Base-by-base conservation (phyloP, 30 jellyfish, hydroid and myxozoan species). In the Chironex yamaguchii region DNA sequence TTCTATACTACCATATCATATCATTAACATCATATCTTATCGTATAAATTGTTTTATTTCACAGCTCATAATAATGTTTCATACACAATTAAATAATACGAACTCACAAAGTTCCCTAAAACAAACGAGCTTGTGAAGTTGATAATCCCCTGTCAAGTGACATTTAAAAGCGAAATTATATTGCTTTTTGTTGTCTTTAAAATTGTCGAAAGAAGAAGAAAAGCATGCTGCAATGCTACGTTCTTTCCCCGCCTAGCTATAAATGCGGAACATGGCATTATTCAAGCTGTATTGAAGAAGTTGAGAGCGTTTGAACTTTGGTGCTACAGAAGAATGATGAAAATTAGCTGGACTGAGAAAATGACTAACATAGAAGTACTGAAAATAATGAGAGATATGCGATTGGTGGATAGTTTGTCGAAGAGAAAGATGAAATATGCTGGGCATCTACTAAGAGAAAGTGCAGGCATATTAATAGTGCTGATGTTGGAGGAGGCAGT, bases 301-400 rank as follows among this genome's bases (percentile, higher is more conserved):
- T n/a, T 67, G 1, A 34, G 30, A 17, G 71, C 22, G 66, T 30
- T 67, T 20, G 49, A 67, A 63, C 1, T 3, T 17, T 64, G 77
- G 77, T 64, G 77, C 77, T 64, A 4, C 26, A 58, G 73, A 65
- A 65, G 79, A n/a, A 27, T 67, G 81, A n/a, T 67, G 36, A 67
- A 67, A 33, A 30, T 1, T 30, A 33, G 67, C 1, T 67, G 11
- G 24, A 67, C 81, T 24, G 81, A 67, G 24, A 34, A 33, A 11
- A 63, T 24, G 33, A 29, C 63, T n/a, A 67, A 67, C 29, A 25
- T 1, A 30, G 30, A 32, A 17, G 81, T 67, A 1, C n/a, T n/a
- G n/a, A n/a, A n/a, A n/a, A n/a, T n/a, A n/a, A n/a, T n/a, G n/a
- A 27, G 12, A 30, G 62, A 67, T 31, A 67, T 4, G 6, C n/a